phyloP scores from a whole-genome alignment of 2,888 invertebrate genomes.

The Drosophila buzzatii region DNA sequence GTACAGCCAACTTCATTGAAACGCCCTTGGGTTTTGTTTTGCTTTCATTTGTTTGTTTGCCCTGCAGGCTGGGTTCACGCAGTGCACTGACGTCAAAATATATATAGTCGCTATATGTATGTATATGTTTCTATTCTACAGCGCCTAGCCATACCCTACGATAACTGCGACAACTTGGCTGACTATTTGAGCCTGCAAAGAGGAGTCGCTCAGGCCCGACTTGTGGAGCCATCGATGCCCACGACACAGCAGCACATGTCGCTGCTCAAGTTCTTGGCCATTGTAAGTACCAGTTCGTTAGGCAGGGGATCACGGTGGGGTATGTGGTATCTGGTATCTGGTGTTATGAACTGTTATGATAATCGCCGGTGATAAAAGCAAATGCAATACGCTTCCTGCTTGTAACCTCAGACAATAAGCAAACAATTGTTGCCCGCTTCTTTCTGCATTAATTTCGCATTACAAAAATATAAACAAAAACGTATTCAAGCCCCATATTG shows the following conservation, averaged over 20 bases:
- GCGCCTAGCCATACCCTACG: conserved; percentile 59
- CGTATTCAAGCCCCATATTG: background rate
- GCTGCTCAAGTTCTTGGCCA: conserved; percentile 90
- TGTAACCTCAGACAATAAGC: conserved; percentile 66
- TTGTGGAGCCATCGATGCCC: conserved; percentile 40
- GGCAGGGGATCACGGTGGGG: conserved; percentile 8
- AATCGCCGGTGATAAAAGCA: conserved; percentile 21
- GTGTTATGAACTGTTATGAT: conserved; percentile 32
- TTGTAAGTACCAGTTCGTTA: conserved; percentile 88
- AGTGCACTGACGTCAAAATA: conserved; percentile 40
- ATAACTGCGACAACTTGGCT: conserved; percentile 81
- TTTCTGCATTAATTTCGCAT: conserved; percentile 72
- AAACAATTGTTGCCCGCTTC: conserved; percentile 52
- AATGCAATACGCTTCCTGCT: conserved; percentile 56
- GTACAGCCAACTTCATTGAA: background rate
- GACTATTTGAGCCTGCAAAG: conserved; percentile 76
- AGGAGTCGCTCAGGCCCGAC: conserved; percentile 49
- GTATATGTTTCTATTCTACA: conserved; percentile 71
- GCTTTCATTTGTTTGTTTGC: conserved; percentile 14
- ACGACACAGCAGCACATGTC: conserved; percentile 83
- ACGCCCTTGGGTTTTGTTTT: conserved; percentile 12
- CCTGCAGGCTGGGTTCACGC: conserved; percentile 27
- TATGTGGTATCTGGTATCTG: background rate
- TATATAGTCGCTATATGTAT: conserved; percentile 6
- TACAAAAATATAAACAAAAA: conserved; percentile 39